phyloP scores from a whole-genome alignment of 2,888 invertebrate species.

The Bursaphelenchus okinawaensis region DNA sequence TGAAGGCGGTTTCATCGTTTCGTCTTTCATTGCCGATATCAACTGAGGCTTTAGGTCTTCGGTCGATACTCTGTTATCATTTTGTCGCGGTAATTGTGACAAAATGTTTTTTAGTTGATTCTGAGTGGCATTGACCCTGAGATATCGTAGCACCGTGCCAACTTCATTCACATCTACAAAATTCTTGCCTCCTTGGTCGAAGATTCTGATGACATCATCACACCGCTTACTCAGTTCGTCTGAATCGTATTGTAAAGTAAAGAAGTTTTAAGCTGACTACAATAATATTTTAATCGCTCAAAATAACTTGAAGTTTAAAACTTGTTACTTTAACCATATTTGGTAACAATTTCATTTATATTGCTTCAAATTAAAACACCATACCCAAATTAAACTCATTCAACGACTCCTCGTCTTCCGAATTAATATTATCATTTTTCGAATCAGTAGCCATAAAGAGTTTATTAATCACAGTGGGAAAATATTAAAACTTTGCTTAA shows the following conservation, averaged over 20 bases:
- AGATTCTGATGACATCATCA: constrained; percentile 15
- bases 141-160: constrained; percentile 23
- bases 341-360: too few species aligned
- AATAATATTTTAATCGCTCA: too few species aligned
- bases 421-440: constrained; percentile 3
- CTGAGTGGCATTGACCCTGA: constrained; percentile 21
- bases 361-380: too few species aligned
- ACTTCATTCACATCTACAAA: constrained; percentile 22
- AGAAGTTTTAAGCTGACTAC: neutral
- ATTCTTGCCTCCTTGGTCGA: constrained; percentile 23
- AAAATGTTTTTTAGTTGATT: constrained; percentile 17
- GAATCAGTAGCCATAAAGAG: neutral
- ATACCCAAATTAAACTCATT: constrained; percentile 9
- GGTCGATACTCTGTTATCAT: neutral
- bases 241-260: constrained; percentile 10
- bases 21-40: constrained; percentile 22
- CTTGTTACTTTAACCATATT: too few species aligned
- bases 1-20: constrained; percentile 13
- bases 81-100: constrained; percentile 58
- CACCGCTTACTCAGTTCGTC: constrained; percentile 16
- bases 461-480: neutral
- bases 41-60: constrained; percentile 25
- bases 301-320: too few species aligned
- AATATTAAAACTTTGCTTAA: neutral
- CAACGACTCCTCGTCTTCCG: constrained; percentile 17